These are phyloP conservation scores for Drosophila insularis DNA, from an alignment of 1,140 invertebrate species.

Conservation along the genomic window DNA sequence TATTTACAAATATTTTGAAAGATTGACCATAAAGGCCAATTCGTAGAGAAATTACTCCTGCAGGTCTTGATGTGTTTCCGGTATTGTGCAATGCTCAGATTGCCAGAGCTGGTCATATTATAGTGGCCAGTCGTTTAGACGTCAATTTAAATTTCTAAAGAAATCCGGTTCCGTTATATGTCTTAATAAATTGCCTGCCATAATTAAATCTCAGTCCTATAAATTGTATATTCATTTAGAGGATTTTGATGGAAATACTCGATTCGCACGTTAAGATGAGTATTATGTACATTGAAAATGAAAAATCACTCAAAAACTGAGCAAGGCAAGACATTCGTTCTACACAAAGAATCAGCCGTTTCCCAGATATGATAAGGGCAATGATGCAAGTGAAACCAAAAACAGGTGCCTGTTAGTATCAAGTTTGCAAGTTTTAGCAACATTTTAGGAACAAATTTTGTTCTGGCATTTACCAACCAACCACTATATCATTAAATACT, in stretches of 20 bases:
- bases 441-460: no score
- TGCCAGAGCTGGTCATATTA: not conserved
- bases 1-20: no score
- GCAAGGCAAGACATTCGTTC: not conserved
- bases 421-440: no score
- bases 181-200: slow-evolving; percentile 14
- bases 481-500: no score
- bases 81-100: not conserved
- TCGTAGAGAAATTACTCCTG: not conserved
- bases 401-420: no score
- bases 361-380: no score
- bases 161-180: slow-evolving; percentile 10
- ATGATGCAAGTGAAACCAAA: no score
- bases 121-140: not conserved
- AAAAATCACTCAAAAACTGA: not conserved
- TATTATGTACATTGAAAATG: not conserved
- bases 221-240: slow-evolving; percentile 10
- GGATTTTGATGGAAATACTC: not conserved
- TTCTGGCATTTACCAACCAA: no score
- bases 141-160: not conserved
- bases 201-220: not conserved
- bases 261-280: not conserved
- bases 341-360: no score
- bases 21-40: no score
- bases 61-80: not conserved